Base-by-base conservation (phyloP, 2,888 invertebrate genomes). In the Teleiodes luculella region DNA sequence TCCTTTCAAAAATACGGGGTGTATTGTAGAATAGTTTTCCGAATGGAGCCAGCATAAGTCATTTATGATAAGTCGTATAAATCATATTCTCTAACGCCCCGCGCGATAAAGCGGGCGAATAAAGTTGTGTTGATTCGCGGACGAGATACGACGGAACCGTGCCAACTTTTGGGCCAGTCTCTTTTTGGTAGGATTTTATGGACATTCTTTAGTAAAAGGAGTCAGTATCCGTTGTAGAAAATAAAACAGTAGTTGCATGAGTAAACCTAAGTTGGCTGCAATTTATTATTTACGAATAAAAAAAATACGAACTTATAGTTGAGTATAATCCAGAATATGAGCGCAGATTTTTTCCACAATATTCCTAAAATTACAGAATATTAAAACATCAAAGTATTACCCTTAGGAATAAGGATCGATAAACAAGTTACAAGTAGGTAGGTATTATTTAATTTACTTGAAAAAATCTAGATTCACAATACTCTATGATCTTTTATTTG, bases 11-110 rank as follows among this genome's bases (percentile, higher is more conserved):
- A 65, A 67, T 64, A 66, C 63, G 62, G 66, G 64, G 66, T 62
- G 62, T 57, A 57, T 52, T 61, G 45, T 41, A 18, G 43, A 78
- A 83, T 80, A 83, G 83, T 84, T 83, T 72, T 74, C 71, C 65
- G 76, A 81, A 80, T 80, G 75, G 77, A 80, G 70, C 78, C 74
- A 68, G 72, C 77, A 81, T 86, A 86, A 86, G 74, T 85, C 88
- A 87, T 88, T 88, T 88, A 88, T 86, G 84, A 87, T 86, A 87
- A 87, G 83, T 79, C 77, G 73, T 81, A 88, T 89, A 89, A 87
- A 88, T 89, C 87, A 89, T 88, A 85, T 85, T 81, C 72, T 66
- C 77, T 84, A 83, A 82, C 80, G 76, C 81, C 72, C 71, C 68
- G 68, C 64, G 76, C 80, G 87, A 87, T 87, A 89, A 86, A 83